These are phyloP conservation scores for Schizopygopsis malacanthus DNA, from an alignment of 2,797 vertebrate genomes.

Conservation along the genomic window DNA sequence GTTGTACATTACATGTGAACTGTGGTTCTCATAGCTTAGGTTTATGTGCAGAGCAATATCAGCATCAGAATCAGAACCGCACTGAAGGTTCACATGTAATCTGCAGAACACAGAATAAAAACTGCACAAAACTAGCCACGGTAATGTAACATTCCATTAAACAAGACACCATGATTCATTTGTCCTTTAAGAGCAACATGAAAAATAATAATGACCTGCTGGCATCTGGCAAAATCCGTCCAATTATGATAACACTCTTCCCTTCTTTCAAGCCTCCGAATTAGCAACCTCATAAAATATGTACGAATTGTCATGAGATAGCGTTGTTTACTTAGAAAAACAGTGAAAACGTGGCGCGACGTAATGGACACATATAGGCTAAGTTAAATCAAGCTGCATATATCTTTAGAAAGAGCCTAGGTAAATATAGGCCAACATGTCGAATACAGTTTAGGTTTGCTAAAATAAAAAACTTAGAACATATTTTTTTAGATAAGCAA, in stretches of 20 bases:
- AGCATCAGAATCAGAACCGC: not conserved
- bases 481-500: no score
- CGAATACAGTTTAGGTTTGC: no score
- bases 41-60: constrained; percentile 77
- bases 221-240: constrained; percentile 44
- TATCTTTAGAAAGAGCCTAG: no score
- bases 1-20: constrained; percentile 71
- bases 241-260: constrained; percentile 51
- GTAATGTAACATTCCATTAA: not conserved
- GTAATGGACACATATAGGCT: no score
- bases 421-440: no score
- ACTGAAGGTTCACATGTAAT: constrained; percentile 56
- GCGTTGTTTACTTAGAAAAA: no score
- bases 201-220: constrained; percentile 41
- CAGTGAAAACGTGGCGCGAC: no score
- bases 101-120: constrained; percentile 38
- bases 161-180: not conserved
- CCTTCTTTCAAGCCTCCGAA: constrained; percentile 53
- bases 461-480: no score
- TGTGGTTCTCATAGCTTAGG: constrained; percentile 68
- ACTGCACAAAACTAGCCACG: not conserved
- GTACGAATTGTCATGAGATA: no score
- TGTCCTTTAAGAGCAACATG: not conserved
- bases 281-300: no score
- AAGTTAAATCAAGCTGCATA: no score